Base-by-base conservation (phyloP, 2,113 vertebrate species). In the Halichoeres trimaculatus region DNA sequence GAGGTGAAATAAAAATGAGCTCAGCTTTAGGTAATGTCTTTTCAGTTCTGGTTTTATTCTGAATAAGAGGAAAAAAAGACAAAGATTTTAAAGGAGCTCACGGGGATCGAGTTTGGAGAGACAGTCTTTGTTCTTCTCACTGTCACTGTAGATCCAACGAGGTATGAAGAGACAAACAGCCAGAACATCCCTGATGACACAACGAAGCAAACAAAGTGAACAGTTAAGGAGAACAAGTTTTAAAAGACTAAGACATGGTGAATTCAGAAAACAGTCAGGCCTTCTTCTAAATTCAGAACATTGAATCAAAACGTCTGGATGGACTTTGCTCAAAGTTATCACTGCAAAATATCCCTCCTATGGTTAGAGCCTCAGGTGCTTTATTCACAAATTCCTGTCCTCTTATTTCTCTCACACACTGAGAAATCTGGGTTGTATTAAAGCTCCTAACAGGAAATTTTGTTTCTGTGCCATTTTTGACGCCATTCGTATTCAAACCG, bases 171-270 rank as follows among this genome's bases (percentile, higher is more conserved):
- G 91, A 30, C 91, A 91, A 40, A 91, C 83, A 13, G 93, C 87
- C 80, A 97, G 69, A 65, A 97, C 86, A 71, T 96, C 96, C 81
- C 96, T 97, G 89, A 63, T 26, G 17, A 38, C 34, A 11, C 43
- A 3, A 62, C 24, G 16, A 41, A 43, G 41, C 19, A n/a, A 13
- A 66, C n/a, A 1, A 19, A 11, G 12, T 26, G 19, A 52, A 26
- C 22, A 36, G 17, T 6, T 13, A 8, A 38, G 36, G 8, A n/a
- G n/a, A n/a, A n/a, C n/a, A n/a, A n/a, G n/a, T n/a, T n/a, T n/a
- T n/a, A n/a, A n/a, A n/a, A n/a, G n/a, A n/a, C n/a, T n/a, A n/a
- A n/a, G n/a, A n/a, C n/a, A n/a, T n/a, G n/a, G n/a, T n/a, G n/a
- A n/a, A n/a, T n/a, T n/a, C n/a, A n/a, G n/a, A n/a, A n/a, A n/a